These are phyloP conservation scores for Carlito syrichta DNA, from an alignment of 2,113 vertebrate species.

Conservation along the genomic window DNA sequence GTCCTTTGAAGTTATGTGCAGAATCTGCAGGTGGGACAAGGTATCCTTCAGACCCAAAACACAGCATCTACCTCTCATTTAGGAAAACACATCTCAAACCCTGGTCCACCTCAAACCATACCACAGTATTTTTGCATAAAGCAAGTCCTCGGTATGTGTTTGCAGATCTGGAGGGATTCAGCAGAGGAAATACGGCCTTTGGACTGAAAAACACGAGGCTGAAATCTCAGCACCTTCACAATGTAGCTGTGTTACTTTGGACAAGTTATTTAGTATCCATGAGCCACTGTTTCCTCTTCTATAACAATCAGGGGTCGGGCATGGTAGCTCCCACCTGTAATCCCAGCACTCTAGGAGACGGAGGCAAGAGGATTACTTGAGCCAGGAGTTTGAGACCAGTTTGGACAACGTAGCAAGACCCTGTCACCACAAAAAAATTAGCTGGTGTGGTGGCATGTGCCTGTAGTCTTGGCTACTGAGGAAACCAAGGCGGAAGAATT, in stretches of 20 bases:
- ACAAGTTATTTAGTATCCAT: rapidly evolving
- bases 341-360: no score
- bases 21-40: not conserved
- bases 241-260: not conserved
- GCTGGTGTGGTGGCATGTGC: no score
- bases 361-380: no score
- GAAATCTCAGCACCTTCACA: not conserved
- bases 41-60: not conserved
- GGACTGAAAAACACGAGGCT: not conserved
- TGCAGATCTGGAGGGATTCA: not conserved
- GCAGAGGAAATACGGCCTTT: not conserved
- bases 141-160: not conserved
- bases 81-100: not conserved
- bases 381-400: no score
- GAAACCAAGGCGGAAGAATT: no score
- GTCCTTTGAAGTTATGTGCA: not conserved
- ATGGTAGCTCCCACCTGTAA: no score
- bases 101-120: not conserved
- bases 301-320: no score
- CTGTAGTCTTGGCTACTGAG: no score
- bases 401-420: no score
- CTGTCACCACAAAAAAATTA: no score
- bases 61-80: not conserved
- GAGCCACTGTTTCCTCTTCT: not conserved
- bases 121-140: not conserved